Conservation (phyloP, 2,888 invertebrate genomes). For the Lycophotia porphyrea region DNA sequence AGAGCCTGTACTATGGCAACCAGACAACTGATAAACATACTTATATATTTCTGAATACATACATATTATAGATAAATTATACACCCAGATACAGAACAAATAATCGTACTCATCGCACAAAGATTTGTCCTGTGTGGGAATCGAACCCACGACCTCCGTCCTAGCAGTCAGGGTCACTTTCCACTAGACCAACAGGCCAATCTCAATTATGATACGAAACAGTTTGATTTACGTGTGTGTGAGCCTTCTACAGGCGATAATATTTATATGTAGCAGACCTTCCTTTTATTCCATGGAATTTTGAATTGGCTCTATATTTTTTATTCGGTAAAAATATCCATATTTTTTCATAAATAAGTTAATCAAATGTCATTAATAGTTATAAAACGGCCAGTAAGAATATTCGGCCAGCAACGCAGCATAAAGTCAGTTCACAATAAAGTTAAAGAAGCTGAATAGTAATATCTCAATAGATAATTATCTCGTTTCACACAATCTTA, state of each 20-base stretch:
- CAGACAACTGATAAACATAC: too few relatives aligned
- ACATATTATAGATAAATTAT: too few relatives aligned
- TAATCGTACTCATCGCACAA: too few relatives aligned
- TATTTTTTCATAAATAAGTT: neutral
- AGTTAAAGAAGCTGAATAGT: neutral
- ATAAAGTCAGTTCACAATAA: neutral
- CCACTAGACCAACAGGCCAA: too few relatives aligned
- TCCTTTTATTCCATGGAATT: neutral
- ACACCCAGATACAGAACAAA: too few relatives aligned
- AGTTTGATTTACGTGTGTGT: neutral
- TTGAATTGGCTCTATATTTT: neutral
- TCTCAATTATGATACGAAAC: neutral
- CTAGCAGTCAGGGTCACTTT: too few relatives aligned
- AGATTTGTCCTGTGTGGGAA: too few relatives aligned
- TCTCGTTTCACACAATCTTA: neutral
- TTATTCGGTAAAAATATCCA: neutral
- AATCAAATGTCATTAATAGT: neutral
- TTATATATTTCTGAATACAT: too few relatives aligned
- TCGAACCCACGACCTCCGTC: too few relatives aligned
- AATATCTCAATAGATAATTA: neutral
- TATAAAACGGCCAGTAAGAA: neutral
- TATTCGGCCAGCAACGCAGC: neutral
- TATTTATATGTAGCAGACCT: neutral
- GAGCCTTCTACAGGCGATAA: neutral
- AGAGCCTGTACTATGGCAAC: too few relatives aligned